Conservation (phyloP, 2,797 vertebrate genomes). For the Falco concolor region DNA sequence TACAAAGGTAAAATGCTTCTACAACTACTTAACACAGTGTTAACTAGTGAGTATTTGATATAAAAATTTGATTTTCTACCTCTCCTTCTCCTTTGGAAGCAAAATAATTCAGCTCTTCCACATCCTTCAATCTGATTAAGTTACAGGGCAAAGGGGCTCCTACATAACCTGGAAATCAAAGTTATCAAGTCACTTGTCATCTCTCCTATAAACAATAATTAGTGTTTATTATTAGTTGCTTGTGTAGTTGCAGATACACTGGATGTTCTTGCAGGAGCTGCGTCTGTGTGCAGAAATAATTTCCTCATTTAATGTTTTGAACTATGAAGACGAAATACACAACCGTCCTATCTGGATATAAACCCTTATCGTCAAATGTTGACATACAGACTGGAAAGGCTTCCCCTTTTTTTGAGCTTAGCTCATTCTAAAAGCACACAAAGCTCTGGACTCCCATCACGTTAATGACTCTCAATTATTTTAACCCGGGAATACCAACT, state of each 20-base stretch:
- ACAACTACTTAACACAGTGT: neutral
- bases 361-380: neutral
- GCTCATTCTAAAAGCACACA: neutral
- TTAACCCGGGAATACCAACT: neutral
- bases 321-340: neutral
- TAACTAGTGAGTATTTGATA: neutral
- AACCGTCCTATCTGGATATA: neutral
- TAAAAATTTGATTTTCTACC: conserved; percentile 70
- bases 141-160: conserved; percentile 96
- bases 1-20: neutral
- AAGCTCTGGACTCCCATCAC: neutral
- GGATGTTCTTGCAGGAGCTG: neutral
- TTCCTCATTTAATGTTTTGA: neutral
- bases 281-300: neutral
- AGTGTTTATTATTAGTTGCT: neutral
- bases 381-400: neutral
- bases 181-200: conserved; percentile 16
- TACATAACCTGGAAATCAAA: conserved; percentile 86
- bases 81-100: conserved; percentile 93
- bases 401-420: neutral
- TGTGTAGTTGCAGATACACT: neutral
- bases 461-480: neutral
- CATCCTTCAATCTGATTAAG: conserved; percentile 91
- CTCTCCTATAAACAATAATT: neutral
- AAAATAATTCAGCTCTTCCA: conserved; percentile 96